A percentile compares a stretch with the other conserved stretches of the same genome.
These are phyloP conservation scores for Stigmatopora argus DNA, from an alignment of 2,113 vertebrate genomes.

Conservation along the genomic window DNA sequence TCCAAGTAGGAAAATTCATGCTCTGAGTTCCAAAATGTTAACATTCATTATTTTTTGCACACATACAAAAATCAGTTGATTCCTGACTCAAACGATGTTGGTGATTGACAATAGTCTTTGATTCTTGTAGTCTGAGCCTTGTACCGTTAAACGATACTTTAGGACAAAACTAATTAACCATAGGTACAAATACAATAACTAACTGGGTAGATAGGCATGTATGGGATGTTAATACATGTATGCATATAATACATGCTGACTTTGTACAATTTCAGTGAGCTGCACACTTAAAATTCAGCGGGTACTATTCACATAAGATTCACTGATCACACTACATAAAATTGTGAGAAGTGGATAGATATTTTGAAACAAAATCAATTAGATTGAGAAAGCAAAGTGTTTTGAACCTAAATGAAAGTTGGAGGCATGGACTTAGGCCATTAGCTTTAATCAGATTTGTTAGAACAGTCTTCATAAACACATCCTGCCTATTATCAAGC, in stretches of 20 bases:
- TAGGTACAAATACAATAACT: background rate
- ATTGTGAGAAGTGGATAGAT: background rate
- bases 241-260: too few relatives aligned
- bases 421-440: background rate
- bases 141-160: too few relatives aligned
- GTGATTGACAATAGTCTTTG: background rate
- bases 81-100: too few relatives aligned
- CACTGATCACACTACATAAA: background rate
- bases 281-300: background rate
- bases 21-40: background rate
- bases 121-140: too few relatives aligned
- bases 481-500: background rate
- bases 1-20: background rate
- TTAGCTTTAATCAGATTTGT: background rate
- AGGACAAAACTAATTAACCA: background rate
- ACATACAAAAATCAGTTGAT: too few relatives aligned
- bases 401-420: background rate
- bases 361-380: background rate
- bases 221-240: too few relatives aligned
- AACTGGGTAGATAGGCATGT: background rate
- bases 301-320: background rate
- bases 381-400: background rate
- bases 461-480: constrained; percentile 11
- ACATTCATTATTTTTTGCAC: background rate
- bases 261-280: background rate